Conservation (phyloP, 2,797 vertebrate species). For the Eulemur albifrons region DNA sequence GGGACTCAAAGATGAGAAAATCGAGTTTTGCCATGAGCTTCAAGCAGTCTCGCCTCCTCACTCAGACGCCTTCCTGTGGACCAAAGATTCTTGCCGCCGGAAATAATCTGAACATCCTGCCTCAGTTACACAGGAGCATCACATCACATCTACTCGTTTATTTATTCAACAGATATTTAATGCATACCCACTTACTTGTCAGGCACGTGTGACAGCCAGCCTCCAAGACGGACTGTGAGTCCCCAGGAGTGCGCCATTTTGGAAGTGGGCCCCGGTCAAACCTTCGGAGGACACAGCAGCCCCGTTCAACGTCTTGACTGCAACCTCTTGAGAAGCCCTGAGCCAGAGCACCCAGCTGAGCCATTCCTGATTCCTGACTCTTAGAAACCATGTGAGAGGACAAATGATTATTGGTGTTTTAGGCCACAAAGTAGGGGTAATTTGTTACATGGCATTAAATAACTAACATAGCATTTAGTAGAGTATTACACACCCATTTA, state of each 20-base stretch:
- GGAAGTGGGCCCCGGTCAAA: background rate
- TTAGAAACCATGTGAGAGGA: background rate
- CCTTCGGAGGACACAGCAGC: background rate
- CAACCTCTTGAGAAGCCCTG: background rate
- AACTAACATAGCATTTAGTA: background rate
- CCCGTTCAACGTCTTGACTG: background rate
- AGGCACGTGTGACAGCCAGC: background rate
- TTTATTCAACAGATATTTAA: background rate
- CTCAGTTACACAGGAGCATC: background rate
- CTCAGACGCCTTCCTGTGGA: background rate
- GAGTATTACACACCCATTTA: background rate
- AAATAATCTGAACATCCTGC: background rate
- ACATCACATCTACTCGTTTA: no score
- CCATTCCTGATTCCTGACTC: background rate
- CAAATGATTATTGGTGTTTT: background rate
- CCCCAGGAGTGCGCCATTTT: background rate
- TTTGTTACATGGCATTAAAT: background rate
- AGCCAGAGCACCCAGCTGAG: background rate
- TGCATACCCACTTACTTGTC: background rate
- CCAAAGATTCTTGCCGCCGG: background rate
- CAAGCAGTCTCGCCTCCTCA: background rate
- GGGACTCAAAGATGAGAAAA: background rate
- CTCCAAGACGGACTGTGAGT: background rate
- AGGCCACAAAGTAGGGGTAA: background rate
- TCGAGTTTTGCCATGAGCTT: background rate